phyloP scores from a whole-genome alignment of 2,113 vertebrate species.

The Python bivittatus region DNA sequence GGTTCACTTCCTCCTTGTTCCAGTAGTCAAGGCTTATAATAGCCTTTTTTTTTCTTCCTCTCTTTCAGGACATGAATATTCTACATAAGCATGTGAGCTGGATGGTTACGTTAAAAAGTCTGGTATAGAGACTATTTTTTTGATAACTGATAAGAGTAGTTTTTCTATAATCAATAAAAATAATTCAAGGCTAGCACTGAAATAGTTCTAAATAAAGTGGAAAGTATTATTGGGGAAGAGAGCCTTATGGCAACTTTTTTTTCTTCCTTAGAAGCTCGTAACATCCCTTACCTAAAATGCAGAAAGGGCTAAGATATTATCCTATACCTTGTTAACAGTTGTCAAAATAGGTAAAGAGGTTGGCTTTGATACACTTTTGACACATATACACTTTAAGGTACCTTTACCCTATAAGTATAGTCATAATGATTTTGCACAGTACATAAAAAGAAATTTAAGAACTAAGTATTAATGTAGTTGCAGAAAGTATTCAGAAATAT shows the following conservation, averaged over 20 bases:
- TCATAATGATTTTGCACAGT: neutral
- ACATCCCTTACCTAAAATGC: neutral
- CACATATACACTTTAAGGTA: neutral
- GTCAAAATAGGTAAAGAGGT: neutral
- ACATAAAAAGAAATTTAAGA: neutral
- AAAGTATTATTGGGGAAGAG: neutral
- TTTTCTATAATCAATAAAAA: neutral
- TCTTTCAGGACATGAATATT: neutral
- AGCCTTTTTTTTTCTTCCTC: neutral
- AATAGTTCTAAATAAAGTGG: neutral
- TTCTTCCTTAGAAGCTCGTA: neutral
- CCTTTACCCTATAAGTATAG: neutral
- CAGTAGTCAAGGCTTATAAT: neutral
- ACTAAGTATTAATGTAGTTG: neutral
- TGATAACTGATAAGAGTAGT: neutral
- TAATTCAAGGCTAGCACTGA: neutral
- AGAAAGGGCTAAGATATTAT: neutral
- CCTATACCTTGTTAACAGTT: neutral
- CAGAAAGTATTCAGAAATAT: neutral
- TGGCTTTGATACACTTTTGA: neutral
- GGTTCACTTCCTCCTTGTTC: constrained; percentile 21
- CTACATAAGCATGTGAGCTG: neutral
- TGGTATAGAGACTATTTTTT: neutral
- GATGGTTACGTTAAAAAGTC: neutral
- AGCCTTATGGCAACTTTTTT: neutral